A percentile compares a stretch with the other conserved stretches of the same genome.
phyloP scores from a whole-genome alignment of 2,888 invertebrate genomes.

The Dorcus hopei region DNA sequence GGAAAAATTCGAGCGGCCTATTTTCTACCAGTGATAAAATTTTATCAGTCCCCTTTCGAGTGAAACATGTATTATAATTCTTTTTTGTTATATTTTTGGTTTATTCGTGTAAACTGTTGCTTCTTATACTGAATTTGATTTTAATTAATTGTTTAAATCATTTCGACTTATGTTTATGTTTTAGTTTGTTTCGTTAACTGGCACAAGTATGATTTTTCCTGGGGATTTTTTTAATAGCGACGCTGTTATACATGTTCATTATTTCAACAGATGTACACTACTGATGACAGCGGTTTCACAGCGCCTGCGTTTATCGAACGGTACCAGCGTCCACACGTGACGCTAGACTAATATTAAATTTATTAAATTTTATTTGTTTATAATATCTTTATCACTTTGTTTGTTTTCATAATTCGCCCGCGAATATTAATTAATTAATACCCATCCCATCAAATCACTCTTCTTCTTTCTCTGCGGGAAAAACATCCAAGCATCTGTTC shows the following conservation, averaged over 20 bases:
- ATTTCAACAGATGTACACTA: background rate
- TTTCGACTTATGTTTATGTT: background rate
- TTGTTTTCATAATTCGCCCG: no score
- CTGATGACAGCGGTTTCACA: background rate
- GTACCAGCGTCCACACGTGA: constrained; percentile 1
- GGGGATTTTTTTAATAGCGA: background rate
- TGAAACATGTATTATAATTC: no score
- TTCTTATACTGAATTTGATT: no score
- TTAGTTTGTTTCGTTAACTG: background rate
- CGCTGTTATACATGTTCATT: background rate
- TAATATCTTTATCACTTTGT: background rate
- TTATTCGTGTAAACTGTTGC: no score
- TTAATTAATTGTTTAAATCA: no score
- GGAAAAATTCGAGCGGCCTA: background rate
- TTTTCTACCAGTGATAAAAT: no score
- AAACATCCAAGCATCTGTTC: no score
- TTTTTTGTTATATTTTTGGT: no score
- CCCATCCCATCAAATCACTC: no score
- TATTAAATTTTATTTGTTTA: background rate
- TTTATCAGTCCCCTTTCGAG: no score
- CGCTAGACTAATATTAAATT: constrained; percentile 1
- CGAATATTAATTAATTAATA: no score
- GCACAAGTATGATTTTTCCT: background rate
- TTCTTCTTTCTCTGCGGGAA: no score
- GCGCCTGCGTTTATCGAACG: constrained; percentile 3